Conservation (phyloP, 1,140 invertebrate genomes). For the Ceratosolen solmsi region DNA sequence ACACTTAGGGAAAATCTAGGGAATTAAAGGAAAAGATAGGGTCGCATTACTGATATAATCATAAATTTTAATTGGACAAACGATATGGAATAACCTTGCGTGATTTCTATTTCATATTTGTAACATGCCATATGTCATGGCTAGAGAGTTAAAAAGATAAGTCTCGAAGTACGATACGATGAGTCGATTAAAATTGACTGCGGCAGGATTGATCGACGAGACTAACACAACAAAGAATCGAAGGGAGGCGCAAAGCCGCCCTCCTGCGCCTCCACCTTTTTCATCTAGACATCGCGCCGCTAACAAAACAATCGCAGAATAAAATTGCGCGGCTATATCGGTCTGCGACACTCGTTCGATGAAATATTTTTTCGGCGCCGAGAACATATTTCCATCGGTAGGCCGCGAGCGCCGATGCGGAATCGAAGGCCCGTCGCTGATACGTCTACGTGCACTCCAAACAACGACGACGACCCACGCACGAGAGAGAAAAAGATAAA, state of each 20-base stretch:
- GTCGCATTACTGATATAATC: no score
- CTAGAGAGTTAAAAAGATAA: not conserved
- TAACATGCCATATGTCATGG: not conserved
- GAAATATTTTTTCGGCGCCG: constrained; percentile 43
- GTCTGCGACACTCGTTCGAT: not conserved
- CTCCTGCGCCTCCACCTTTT: not conserved
- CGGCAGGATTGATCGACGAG: constrained; percentile 37
- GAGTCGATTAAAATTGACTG: constrained; percentile 35
- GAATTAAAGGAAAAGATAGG: no score
- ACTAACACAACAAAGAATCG: constrained; percentile 14
- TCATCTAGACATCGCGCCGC: not conserved
- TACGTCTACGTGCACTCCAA: not conserved
- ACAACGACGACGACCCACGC: not conserved
- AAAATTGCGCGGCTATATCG: constrained; percentile 38
- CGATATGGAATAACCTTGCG: not conserved
- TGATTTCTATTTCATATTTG: not conserved
- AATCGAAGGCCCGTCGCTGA: constrained; percentile 20
- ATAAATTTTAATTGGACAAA: no score
- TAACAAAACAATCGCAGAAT: constrained; percentile 30
- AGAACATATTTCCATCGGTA: constrained; percentile 38
- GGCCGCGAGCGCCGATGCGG: not conserved
- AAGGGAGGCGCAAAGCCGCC: not conserved
- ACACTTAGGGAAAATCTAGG: no score
- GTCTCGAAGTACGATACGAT: not conserved
- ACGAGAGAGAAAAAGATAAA: no score